These are phyloP conservation scores for Trididemnum nubilum DNA, from an alignment of 23 tunicate genomes.

Conservation along the genomic window DNA sequence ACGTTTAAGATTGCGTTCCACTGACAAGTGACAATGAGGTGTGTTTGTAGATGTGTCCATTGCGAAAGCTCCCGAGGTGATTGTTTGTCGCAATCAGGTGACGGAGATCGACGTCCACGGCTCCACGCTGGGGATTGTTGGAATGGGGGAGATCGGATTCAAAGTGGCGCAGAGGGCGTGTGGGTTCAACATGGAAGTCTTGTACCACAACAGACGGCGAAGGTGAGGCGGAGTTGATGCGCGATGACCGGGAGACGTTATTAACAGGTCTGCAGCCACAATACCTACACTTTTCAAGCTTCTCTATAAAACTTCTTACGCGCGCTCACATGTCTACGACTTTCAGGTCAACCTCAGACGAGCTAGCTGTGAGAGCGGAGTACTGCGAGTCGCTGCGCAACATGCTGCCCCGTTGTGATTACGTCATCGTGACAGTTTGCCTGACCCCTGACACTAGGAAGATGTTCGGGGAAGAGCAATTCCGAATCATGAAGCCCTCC, in stretches of 20 bases:
- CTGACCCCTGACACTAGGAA: conserved; percentile 69
- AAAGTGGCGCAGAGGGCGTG: conserved; percentile 64
- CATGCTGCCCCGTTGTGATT: conserved; percentile 88
- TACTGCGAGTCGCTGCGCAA: conserved; percentile 57
- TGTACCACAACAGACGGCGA: conserved; percentile 76
- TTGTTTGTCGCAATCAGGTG: conserved; percentile 10
- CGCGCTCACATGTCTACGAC: neutral
- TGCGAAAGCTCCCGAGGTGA: conserved; percentile 25
- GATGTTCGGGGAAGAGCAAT: conserved; percentile 62
- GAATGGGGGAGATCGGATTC: conserved; percentile 90
- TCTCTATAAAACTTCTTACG: neutral
- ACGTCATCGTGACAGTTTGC: conserved; percentile 54
- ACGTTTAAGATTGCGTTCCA: too few relatives aligned
- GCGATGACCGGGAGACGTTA: too few relatives aligned
- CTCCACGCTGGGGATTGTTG: conserved; percentile 82
- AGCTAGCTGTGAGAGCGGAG: conserved; percentile 47
- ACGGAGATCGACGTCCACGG: conserved; percentile 36
- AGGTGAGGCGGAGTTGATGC: conserved; percentile 29
- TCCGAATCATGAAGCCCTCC: conserved; percentile 74
- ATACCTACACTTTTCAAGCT: too few relatives aligned
- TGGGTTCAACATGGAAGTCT: conserved; percentile 70
- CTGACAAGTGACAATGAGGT: too few relatives aligned
- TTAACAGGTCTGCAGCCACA: too few relatives aligned
- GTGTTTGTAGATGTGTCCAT: conserved; percentile 20
- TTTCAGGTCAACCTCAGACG: conserved; percentile 26